Percentiles rank a stretch among this genome's conserved stretches.
Conservation (phyloP, 2,888 invertebrate species). For the Apamea epomidion region DNA sequence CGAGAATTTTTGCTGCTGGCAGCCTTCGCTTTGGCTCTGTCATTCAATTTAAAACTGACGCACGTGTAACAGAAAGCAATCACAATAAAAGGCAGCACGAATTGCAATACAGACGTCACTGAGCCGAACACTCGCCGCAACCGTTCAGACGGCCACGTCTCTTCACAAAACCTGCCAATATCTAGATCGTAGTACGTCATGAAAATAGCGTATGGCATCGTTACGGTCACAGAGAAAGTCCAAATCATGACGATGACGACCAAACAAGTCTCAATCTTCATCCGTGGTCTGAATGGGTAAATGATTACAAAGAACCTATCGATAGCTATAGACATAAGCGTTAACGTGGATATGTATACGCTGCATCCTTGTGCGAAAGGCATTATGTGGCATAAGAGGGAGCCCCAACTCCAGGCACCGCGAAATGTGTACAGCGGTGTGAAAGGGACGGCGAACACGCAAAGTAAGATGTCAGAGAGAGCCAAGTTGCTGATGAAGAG, state of each 20-base stretch:
- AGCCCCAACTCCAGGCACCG: slow-evolving; percentile 98
- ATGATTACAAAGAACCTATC: slow-evolving; percentile 99
- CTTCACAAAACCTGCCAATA: slow-evolving; percentile 93
- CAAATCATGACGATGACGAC: slow-evolving; percentile 97
- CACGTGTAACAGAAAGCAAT: slow-evolving; percentile 98
- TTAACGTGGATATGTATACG: slow-evolving; percentile 99
- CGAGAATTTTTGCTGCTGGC: slow-evolving; percentile 95
- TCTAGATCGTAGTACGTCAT: slow-evolving; percentile 91
- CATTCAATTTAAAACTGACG: slow-evolving; percentile 96
- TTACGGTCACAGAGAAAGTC: slow-evolving; percentile 96
- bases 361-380: slow-evolving; percentile 98
- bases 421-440: slow-evolving; percentile 98
- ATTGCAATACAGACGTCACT: slow-evolving; percentile 97
- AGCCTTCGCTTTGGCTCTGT: slow-evolving; percentile 95
- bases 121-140: slow-evolving; percentile 95
- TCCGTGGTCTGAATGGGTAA: slow-evolving; percentile 97
- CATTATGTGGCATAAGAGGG: slow-evolving; percentile 96
- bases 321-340: slow-evolving; percentile 98
- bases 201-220: slow-evolving; percentile 97
- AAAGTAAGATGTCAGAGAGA: slow-evolving; percentile 97
- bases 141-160: slow-evolving; percentile 96
- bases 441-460: slow-evolving; percentile 98
- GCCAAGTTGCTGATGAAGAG: slow-evolving; percentile 99
- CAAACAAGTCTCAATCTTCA: slow-evolving; percentile 96
- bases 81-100: slow-evolving; percentile 97